These are phyloP conservation scores for Brenthis hecate DNA, from an alignment of 2,888 invertebrate genomes.

Conservation along the genomic window DNA sequence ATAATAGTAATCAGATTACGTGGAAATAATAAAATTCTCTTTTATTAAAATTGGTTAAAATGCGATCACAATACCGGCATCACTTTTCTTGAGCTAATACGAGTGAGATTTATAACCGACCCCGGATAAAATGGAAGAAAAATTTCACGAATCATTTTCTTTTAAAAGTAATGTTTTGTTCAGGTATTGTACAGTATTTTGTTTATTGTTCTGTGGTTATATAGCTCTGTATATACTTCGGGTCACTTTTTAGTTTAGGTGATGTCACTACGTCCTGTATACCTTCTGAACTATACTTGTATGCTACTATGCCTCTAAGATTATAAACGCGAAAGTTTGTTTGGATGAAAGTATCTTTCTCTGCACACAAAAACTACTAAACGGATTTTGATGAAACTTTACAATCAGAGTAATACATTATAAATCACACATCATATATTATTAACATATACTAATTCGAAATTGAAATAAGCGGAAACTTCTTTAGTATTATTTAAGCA, in stretches of 20 bases:
- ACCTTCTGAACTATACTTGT: too few species aligned
- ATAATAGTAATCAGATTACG: not conserved
- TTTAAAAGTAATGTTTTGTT: constrained; percentile 41
- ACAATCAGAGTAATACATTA: too few species aligned
- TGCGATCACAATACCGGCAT: constrained; percentile 26
- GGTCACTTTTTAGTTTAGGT: constrained; percentile 10
- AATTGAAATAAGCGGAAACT: too few species aligned
- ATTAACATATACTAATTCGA: too few species aligned
- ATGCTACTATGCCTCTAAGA: too few species aligned
- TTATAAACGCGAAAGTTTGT: too few species aligned
- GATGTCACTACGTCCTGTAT: not conserved
- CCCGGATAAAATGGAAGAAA: constrained; percentile 43
- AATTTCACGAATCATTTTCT: constrained; percentile 49
- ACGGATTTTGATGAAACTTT: too few species aligned
- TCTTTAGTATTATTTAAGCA: too few species aligned
- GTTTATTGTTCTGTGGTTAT: constrained; percentile 10
- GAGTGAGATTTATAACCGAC: constrained; percentile 44
- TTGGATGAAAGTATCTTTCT: too few species aligned
- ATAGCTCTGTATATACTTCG: constrained; percentile 1
- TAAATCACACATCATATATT: too few species aligned
- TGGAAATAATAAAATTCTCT: not conserved
- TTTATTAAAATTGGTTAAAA: constrained; percentile 28
- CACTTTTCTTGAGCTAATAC: constrained; percentile 34
- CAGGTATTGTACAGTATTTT: constrained; percentile 35
- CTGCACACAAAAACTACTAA: too few species aligned